Conservation (phyloP, 2,888 invertebrate genomes). For the Drosophila aldrichi region DNA sequence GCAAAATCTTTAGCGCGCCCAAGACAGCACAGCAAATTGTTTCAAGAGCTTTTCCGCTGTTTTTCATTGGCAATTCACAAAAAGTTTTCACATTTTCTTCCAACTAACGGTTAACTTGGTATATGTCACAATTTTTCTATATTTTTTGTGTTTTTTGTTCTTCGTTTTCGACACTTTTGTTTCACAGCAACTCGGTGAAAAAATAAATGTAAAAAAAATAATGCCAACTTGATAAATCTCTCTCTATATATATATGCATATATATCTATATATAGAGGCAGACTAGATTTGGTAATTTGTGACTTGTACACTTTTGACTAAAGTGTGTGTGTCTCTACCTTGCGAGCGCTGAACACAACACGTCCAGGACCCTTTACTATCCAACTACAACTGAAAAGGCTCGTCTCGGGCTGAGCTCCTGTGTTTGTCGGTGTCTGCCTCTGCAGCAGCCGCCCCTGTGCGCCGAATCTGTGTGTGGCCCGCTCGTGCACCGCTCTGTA, state of each 20-base stretch:
- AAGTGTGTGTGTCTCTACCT: conserved; percentile 49
- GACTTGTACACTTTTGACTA: conserved; percentile 21
- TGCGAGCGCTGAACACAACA: conserved; percentile 72
- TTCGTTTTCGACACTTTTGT: neutral
- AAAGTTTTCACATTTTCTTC: neutral
- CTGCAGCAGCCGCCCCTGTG: conserved; percentile 65
- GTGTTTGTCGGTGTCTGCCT: conserved; percentile 20
- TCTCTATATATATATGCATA: neutral
- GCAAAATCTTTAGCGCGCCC: conserved; percentile 50
- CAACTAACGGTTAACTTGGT: neutral
- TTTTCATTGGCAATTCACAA: neutral
- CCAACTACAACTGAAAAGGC: conserved; percentile 85
- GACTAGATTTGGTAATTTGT: conserved; percentile 22
- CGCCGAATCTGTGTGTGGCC: conserved; percentile 51
- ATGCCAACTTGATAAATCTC: neutral
- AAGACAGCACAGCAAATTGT: conserved; percentile 48
- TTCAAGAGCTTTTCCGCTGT: conserved; percentile 20
- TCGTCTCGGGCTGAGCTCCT: conserved; percentile 47
- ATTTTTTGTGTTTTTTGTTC: neutral
- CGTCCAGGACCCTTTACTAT: conserved; percentile 84
- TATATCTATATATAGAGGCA: neutral
- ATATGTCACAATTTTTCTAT: neutral
- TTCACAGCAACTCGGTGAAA: conserved; percentile 16
- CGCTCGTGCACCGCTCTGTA: conserved; percentile 4
- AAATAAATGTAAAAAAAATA: conserved; percentile 22